Evolutionary conservation across 1,140 invertebrate species (phyloP).

Genomic region (Solenopsis fugax): DNA sequence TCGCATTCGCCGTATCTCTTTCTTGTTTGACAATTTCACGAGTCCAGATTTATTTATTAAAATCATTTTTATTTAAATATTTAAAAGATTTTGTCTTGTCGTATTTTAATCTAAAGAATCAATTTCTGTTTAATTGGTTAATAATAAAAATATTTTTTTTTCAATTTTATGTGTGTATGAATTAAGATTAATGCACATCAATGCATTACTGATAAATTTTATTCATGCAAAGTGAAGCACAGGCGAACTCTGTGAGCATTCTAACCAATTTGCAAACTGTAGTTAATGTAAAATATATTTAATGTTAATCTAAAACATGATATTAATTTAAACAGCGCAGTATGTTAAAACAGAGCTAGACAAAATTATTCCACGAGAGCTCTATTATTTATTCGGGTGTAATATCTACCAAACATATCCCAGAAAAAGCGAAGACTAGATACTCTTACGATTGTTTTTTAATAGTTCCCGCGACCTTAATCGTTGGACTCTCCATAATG

Average conservation of each 20-base stretch:
- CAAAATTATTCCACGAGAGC: background rate
- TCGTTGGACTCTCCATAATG: background rate
- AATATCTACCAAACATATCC: background rate
- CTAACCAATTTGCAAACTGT: background rate
- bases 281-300: constrained; percentile 48
- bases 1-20: too few species aligned
- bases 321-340: constrained; percentile 13
- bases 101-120: background rate
- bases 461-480: background rate
- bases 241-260: background rate
- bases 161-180: background rate
- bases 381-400: background rate
- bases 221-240: constrained; percentile 10
- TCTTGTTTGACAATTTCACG: too few species aligned
- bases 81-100: background rate
- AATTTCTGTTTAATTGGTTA: background rate
- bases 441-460: background rate
- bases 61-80: background rate
- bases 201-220: background rate
- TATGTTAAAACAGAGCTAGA: background rate
- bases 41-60: too few species aligned
- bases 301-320: constrained; percentile 20
- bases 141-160: background rate
- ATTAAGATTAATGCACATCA: constrained; percentile 7
- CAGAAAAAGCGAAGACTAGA: background rate